Evolutionary conservation across 2,888 invertebrate species (phyloP).

Genomic region (Epistrophe eligans): DNA sequence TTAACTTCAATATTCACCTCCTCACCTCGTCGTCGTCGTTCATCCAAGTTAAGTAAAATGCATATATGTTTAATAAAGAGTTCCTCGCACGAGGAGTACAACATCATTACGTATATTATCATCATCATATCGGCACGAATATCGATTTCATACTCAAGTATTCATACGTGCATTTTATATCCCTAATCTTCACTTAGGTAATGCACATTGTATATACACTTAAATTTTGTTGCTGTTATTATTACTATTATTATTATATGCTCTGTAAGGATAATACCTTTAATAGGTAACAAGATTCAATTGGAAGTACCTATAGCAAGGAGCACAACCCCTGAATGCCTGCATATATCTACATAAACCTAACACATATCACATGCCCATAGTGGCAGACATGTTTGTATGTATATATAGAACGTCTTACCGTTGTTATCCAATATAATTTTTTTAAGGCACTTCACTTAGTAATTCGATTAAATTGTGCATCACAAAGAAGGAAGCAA

Average conservation of each 20-base stretch:
- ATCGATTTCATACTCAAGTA: conserved; percentile 69
- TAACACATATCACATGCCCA: neutral
- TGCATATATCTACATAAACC: neutral
- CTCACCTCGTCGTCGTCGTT: neutral
- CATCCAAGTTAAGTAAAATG: neutral
- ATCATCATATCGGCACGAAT: conserved; percentile 45
- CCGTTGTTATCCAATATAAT: conserved; percentile 43
- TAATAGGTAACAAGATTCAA: conserved; percentile 67
- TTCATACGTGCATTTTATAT: conserved; percentile 74
- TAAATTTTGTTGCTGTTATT: conserved; percentile 61
- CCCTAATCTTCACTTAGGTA: conserved; percentile 69
- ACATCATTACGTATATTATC: conserved; percentile 48
- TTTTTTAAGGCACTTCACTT: conserved; percentile 48
- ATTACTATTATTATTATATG: conserved; percentile 49
- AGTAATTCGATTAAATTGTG: conserved; percentile 68
- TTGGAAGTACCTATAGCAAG: conserved; percentile 30
- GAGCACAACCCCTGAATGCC: neutral
- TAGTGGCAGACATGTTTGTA: conserved; percentile 11
- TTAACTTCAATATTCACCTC: conserved; percentile 46
- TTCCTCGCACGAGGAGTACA: neutral
- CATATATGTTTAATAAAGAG: neutral
- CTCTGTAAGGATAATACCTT: conserved; percentile 55
- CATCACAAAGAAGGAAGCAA: conserved; percentile 20
- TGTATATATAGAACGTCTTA: conserved; percentile 27
- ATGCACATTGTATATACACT: conserved; percentile 56